Evolutionary conservation across 2,113 vertebrate genomes (phyloP), one percentile per base, ranked within the genome.

Genomic region (Apeltes quadracus): DNA sequence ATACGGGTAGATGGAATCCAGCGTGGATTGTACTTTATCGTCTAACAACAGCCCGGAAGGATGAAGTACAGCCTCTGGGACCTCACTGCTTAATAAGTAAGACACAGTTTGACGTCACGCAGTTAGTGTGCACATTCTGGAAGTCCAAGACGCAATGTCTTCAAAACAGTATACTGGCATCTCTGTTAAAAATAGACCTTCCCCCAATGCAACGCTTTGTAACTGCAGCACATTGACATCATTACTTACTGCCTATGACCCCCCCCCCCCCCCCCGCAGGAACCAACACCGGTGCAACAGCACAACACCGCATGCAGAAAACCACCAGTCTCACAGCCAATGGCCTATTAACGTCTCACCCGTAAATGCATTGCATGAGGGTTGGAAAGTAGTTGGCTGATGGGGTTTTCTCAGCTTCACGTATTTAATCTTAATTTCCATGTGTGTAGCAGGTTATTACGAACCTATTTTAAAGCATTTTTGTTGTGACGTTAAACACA

Each of bases 181-280:
- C n/a, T 50, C 48, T 51, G n/a, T n/a, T 48, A n/a, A 9, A 48
- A 48, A 48, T 48, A 22, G 18, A 48, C 5, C 43, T 8, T 46
- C 43, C 8, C 7, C 43, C 43, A 46, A 7, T 2, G 18, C 43
- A 46, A 46, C 20, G 3, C 10, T n/a, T n/a, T 48, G 46, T 48
- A n/a, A n/a, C n/a, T n/a, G n/a, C n/a, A n/a, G n/a, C n/a, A n/a
- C 82, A 80, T 82, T 86, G 80, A 87, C 88, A 89, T 86, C 69
- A 72, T 82, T 78, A 67, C 82, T 87, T 75, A 57, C 53, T 18
- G 54, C 46, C 34, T 66, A 58, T 72, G 78, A 87, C n/a, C n/a
- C n/a, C n/a, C n/a, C n/a, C n/a, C n/a, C n/a, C n/a, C 82, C 85
- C 76, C 75, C 79, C 84, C 50, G 57, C 58, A 78, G 84, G 85